These are phyloP conservation scores for Tor tambroides DNA, from an alignment of 2,113 vertebrate species.

Conservation along the genomic window DNA sequence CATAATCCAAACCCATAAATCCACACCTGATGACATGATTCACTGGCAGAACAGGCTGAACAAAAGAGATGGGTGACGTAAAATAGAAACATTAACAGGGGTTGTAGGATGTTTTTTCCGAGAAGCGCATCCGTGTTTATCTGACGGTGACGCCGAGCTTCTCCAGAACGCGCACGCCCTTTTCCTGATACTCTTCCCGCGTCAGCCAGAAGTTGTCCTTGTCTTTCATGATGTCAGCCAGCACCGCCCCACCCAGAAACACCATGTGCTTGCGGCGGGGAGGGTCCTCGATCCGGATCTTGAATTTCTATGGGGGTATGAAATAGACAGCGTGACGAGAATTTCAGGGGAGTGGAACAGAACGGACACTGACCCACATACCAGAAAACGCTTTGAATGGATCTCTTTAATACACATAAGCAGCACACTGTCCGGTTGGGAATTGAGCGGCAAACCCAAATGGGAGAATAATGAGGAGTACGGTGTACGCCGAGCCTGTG, in stretches of 20 bases:
- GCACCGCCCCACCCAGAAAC: constrained; percentile 92
- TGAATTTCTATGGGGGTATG: constrained; percentile 86
- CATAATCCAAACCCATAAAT: constrained; percentile 39
- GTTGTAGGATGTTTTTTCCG: constrained; percentile 65
- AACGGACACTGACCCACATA: not conserved
- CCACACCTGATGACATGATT: constrained; percentile 56
- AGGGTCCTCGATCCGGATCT: constrained; percentile 97
- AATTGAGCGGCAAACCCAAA: not conserved
- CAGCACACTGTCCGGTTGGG: not conserved
- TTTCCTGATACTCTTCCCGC: constrained; percentile 95
- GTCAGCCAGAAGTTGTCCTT: constrained; percentile 99
- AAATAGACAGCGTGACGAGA: constrained; percentile 33
- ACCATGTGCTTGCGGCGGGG: constrained; percentile 99
- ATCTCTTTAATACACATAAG: constrained; percentile 11
- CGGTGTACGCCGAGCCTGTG: not conserved
- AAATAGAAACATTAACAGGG: too few relatives aligned
- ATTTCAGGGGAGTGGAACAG: not conserved
- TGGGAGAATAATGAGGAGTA: constrained; percentile 11
- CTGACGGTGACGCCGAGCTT: constrained; percentile 98
- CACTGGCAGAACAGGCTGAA: not conserved
- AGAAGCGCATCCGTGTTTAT: constrained; percentile 64
- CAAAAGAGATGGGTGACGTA: constrained; percentile 48
- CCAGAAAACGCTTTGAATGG: too few relatives aligned
- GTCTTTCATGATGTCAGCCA: constrained; percentile 99
- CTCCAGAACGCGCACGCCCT: constrained; percentile 95